These are phyloP conservation scores for Mustela lutreola DNA, from an alignment of 2,113 vertebrate species.

Conservation along the genomic window DNA sequence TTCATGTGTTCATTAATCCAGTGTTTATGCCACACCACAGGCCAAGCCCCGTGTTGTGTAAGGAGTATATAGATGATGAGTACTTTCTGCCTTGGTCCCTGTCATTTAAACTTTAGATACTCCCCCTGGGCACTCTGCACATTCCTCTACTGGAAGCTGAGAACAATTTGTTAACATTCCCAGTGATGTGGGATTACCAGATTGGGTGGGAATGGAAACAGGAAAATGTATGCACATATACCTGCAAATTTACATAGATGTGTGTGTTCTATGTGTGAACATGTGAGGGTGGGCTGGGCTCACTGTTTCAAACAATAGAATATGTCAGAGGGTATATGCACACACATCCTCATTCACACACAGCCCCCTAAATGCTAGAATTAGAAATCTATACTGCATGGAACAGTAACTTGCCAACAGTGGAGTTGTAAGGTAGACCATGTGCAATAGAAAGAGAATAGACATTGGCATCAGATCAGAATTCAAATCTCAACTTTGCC, in stretches of 20 bases:
- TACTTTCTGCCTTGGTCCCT: not conserved
- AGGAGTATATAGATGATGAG: not conserved
- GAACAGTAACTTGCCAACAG: not conserved
- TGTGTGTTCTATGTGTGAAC: too few species aligned
- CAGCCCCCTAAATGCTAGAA: not conserved
- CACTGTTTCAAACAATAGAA: not conserved
- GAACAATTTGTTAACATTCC: not conserved
- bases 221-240: not conserved
- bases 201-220: not conserved
- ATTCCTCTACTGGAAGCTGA: not conserved
- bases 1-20: not conserved
- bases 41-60: not conserved
- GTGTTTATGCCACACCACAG: not conserved
- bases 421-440: not conserved
- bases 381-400: not conserved
- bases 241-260: not conserved
- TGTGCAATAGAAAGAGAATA: not conserved
- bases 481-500: not conserved
- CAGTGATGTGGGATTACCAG: not conserved
- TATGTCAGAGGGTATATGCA: not conserved
- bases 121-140: not conserved
- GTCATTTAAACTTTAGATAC: conserved; percentile 37
- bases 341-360: not conserved
- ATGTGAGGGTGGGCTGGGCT: not conserved
- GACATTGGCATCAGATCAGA: not conserved